Base-by-base conservation (phyloP, 1,140 invertebrate genomes). In the Drosophila suzukii region DNA sequence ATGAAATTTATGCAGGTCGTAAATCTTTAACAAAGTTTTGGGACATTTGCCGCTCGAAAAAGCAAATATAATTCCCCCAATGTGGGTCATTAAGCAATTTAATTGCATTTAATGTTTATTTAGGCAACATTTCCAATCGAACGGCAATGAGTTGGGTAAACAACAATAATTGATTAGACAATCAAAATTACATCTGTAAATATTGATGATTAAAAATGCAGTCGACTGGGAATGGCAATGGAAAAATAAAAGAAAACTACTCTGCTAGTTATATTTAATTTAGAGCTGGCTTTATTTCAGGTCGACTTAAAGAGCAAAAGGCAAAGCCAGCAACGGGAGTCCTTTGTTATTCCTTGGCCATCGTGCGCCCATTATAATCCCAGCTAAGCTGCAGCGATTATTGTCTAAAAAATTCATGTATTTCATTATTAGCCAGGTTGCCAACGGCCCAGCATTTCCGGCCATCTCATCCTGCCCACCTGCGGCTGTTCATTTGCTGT, bases 341-440 rank as follows among this genome's bases (percentile, higher is more conserved):
- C 47, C 34, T 73, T 61, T 73, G 70, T 46, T 51, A 73, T 51
- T 66, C 47, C 71, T 44, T 58, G 36, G 57, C 62, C 53, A 63
- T 44, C 53, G 55, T 68, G 67, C 27, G 59, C 55, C 75, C 63
- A 89, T 89, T 89, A 67, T 89, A 83, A 79, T 80, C 59, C 66
- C 67, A 51, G 76, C 79, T 88, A 88, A 88, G 84, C 80, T 75
- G 51, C 76, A 59, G 76, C 67, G 83, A 89, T 88, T 88, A 88
- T 88, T 88, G 83, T 88, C 83, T 89, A 77, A 88, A 88, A 88
- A 83, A 88, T 88, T 88, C 83, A 88, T 88, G 84, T 88, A 89
- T 88, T 89, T 88, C 83, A 88, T 88, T 89, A 89, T 89, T 89
- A 89, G 80, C 60, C 74, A 30, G 58, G 38, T 53, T 60, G 59